Conservation (phyloP, 2,113 vertebrate species). For the Hyla sarda region DNA sequence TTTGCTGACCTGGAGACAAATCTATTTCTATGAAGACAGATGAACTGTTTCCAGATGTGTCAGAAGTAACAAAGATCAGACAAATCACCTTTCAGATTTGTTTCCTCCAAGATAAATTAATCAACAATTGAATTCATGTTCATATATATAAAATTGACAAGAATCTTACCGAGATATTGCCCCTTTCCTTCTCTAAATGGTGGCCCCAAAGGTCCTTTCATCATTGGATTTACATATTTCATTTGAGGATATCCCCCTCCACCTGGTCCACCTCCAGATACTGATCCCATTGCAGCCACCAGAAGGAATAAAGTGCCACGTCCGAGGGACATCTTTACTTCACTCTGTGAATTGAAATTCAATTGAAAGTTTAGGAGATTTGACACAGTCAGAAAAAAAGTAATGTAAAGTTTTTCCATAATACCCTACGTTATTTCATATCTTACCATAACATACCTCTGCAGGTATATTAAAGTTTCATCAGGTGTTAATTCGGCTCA, state of each 20-base stretch:
- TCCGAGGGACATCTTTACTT: conserved; percentile 66
- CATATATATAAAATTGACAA: background rate
- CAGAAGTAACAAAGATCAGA: no score
- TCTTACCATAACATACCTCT: no score
- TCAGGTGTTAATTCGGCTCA: no score
- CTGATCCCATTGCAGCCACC: conserved; percentile 62
- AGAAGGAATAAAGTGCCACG: conserved; percentile 70
- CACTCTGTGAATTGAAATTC: background rate
- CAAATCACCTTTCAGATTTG: no score
- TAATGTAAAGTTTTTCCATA: background rate
- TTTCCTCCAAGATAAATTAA: no score
- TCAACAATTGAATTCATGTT: background rate
- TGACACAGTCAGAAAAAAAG: background rate
- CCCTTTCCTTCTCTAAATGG: conserved; percentile 98
- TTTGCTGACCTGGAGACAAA: no score
- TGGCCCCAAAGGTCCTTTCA: conserved; percentile 95
- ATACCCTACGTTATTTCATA: no score
- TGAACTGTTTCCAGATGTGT: no score
- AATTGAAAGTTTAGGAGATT: background rate
- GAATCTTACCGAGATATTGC: conserved; percentile 91
- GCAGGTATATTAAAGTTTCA: no score
- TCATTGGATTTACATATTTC: conserved; percentile 97
- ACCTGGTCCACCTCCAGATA: conserved; percentile 74
- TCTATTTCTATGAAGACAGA: no score
- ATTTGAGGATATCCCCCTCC: conserved; percentile 88